Conservation (phyloP, 2,888 invertebrate species). For the Tenthredo distinguenda region DNA sequence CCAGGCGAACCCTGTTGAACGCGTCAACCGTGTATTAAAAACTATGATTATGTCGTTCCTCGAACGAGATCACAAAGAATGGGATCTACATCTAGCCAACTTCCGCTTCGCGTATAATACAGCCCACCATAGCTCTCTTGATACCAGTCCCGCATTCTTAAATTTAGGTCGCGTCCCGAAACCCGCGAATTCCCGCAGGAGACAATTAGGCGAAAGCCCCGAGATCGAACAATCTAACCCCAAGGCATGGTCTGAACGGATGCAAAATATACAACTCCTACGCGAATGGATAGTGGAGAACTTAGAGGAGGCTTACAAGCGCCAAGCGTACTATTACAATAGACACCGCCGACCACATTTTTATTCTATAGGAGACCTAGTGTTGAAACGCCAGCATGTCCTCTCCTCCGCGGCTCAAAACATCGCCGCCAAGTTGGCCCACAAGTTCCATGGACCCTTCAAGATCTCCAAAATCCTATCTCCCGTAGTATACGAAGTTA, state of each 20-base stretch:
- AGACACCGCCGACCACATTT: neutral
- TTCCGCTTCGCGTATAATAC: no score
- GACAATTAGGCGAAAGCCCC: neutral
- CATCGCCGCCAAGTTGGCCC: conserved; percentile 58
- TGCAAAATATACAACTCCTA: neutral
- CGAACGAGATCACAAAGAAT: no score
- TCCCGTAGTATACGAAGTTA: conserved; percentile 42
- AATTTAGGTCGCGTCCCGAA: no score
- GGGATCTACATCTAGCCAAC: no score
- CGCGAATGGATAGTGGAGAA: neutral
- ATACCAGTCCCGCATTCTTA: no score
- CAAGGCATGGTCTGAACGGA: neutral
- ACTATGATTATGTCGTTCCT: no score
- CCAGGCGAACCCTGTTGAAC: no score
- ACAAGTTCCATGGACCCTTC: conserved; percentile 57
- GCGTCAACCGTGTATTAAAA: no score
- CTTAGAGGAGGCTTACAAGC: neutral
- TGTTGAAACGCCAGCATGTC: conserved; percentile 52
- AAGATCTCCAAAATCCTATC: conserved; percentile 45
- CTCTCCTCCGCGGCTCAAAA: conserved; percentile 54
- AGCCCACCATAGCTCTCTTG: no score
- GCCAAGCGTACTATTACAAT: neutral
- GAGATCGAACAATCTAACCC: neutral
- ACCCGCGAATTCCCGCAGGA: no score
- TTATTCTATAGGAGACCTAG: conserved; percentile 46